Base-by-base conservation (phyloP, 2,888 invertebrate species). In the Apamea epomidion region DNA sequence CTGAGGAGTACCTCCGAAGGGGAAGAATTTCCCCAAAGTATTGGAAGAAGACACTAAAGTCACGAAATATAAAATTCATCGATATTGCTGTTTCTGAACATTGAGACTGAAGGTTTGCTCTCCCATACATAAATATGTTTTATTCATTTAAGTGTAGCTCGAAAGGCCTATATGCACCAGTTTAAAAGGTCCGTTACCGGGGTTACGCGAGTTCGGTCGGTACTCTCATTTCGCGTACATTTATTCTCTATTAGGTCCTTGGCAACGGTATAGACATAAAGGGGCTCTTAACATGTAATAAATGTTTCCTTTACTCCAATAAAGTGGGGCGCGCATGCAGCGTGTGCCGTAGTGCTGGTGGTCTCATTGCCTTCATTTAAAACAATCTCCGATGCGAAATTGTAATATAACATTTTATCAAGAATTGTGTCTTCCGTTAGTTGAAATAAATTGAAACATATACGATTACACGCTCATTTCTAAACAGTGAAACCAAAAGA, bases 61-160 rank as follows among this genome's bases (percentile, higher is more conserved):
- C 93, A 94, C 92, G 92, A 93, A 93, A 95, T 95, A 95, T 94
- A 95, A 95, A 95, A 96, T 96, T 95, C 95, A 96, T 95, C 91
- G 95, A 94, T 94, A 95, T 95, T 94, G 93, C 91, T 91, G 90
- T 93, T 93, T 91, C 91, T 91, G 91, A 95, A 93, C 90, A 91
- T 93, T 91, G 83, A 81, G 83, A 81, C 78, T 74, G 79, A 88
- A 84, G 87, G 87, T 88, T 85, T 82, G 82, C 82, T 82, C 78
- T 65, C 42, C 74, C 82, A 74, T 83, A 83, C 80, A 83, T 85
- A 79, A 74, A 87, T 82, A 83, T 87, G 77, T 85, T 81, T 88
- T 86, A 87, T 90, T 88, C 82, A 87, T 89, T 85, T 81, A 76
- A 85, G 72, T 85, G 65, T 76, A 74, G 77, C 72, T 54, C 64